Percentiles rank a stretch among this genome's conserved stretches.
Evolutionary conservation across 2,888 invertebrate genomes (phyloP).

Genomic region (Protonemura montana): DNA sequence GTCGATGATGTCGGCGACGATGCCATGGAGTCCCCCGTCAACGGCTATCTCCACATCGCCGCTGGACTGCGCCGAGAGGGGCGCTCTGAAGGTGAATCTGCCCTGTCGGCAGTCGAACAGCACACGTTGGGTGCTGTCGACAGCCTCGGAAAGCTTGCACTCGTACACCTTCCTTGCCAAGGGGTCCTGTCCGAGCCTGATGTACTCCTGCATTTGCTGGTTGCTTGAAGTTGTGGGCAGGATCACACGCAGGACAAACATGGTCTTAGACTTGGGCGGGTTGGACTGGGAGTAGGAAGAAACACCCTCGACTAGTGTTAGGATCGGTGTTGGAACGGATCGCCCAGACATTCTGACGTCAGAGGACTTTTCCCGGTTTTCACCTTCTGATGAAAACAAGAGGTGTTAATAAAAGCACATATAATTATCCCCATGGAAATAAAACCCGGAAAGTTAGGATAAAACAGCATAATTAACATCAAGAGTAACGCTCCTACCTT

Average conservation of each 20-base stretch:
- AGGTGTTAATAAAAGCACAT: too few relatives aligned
- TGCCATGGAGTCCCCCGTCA: neutral
- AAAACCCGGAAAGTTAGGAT: too few relatives aligned
- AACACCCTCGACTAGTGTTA: neutral
- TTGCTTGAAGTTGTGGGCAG: neutral
- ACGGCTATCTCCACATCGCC: neutral
- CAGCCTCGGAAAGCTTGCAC: neutral
- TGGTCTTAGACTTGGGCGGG: neutral
- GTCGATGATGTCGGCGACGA: neutral
- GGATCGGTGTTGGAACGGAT: neutral
- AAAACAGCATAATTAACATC: too few relatives aligned
- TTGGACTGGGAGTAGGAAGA: slow-evolving; percentile 10
- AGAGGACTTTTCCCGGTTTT: too few relatives aligned
- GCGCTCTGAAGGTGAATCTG: neutral
- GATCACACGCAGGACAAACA: neutral
- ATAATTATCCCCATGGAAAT: too few relatives aligned
- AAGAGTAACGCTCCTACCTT: too few relatives aligned
- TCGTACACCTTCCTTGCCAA: neutral
- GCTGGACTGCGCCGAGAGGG: neutral
- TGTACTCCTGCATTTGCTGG: neutral
- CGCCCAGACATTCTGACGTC: too few relatives aligned
- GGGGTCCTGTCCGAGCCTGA: neutral
- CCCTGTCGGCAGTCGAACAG: neutral
- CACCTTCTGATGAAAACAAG: too few relatives aligned
- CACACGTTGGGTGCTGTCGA: neutral